A percentile compares a stretch with the other conserved stretches of the same genome.
Conservation (phyloP, 2,888 invertebrate species). For the Brachylomia viminalis region DNA sequence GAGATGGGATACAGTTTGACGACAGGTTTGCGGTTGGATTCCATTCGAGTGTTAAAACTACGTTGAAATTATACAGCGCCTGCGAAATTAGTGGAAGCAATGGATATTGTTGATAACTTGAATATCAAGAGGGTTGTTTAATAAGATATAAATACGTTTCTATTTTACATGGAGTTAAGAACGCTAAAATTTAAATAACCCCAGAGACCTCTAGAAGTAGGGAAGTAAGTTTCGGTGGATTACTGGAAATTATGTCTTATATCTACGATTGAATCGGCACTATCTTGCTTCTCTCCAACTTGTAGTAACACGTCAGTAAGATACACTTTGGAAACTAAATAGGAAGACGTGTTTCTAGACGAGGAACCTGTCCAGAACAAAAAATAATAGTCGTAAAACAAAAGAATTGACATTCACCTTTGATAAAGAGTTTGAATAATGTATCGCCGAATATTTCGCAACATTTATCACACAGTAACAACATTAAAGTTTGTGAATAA, state of each 20-base stretch:
- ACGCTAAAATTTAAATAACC: background rate
- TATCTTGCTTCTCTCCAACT: background rate
- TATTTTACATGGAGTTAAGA: background rate
- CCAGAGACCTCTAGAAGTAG: background rate
- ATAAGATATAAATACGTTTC: background rate
- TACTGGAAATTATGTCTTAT: background rate
- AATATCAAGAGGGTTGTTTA: background rate
- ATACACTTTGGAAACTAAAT: background rate
- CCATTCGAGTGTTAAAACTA: slow-evolving; percentile 75
- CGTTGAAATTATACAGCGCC: slow-evolving; percentile 38
- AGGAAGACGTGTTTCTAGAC: background rate
- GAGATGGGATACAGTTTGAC: slow-evolving; percentile 83
- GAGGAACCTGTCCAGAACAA: background rate
- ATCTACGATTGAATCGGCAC: background rate
- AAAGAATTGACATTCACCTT: slow-evolving; percentile 7
- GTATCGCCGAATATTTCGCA: slow-evolving; percentile 44
- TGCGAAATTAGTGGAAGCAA: slow-evolving; percentile 31
- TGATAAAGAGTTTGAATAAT: slow-evolving; percentile 17
- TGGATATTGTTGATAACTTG: slow-evolving; percentile 2
- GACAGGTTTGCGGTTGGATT: slow-evolving; percentile 82
- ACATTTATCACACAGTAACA: slow-evolving; percentile 48
- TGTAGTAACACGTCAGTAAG: background rate
- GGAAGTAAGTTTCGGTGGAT: background rate
- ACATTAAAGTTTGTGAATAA: slow-evolving; percentile 64
- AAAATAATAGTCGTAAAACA: slow-evolving; percentile 3